Evolutionary conservation across 2,888 invertebrate genomes (phyloP).

Genomic region (Catocala sponsa): DNA sequence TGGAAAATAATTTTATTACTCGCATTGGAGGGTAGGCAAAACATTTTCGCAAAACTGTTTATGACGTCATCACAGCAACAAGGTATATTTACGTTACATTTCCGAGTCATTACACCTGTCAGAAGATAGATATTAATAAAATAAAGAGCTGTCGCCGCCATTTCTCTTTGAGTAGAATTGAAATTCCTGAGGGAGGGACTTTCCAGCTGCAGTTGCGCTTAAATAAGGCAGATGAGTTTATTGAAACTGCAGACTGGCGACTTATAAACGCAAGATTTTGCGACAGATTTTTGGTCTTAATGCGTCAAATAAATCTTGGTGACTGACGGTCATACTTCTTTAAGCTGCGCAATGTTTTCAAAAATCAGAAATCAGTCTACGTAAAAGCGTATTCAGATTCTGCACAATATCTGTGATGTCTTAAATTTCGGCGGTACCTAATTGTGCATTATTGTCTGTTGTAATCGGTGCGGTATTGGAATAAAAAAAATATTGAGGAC

Average conservation of each 20-base stretch:
- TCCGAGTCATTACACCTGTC: constrained; percentile 20
- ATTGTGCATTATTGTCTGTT: too few species aligned
- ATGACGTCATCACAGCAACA: constrained; percentile 4
- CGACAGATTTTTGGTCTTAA: neutral
- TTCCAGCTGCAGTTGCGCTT: constrained; percentile 56
- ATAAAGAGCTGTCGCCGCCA: constrained; percentile 4
- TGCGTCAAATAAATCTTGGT: neutral
- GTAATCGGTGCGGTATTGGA: too few species aligned
- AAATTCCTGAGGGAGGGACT: constrained; percentile 56
- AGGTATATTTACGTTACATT: constrained; percentile 2
- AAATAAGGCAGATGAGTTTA: constrained; percentile 54
- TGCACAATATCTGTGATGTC: too few species aligned
- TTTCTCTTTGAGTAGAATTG: constrained; percentile 26
- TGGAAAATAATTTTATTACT: constrained; percentile 2
- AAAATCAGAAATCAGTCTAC: too few species aligned
- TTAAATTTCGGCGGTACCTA: too few species aligned
- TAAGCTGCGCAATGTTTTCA: too few species aligned
- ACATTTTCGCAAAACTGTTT: neutral
- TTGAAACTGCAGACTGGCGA: constrained; percentile 40
- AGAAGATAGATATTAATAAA: constrained; percentile 41
- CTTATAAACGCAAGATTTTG: constrained; percentile 27
- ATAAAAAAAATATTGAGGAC: too few species aligned
- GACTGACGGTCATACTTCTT: too few species aligned
- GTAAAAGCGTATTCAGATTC: too few species aligned
- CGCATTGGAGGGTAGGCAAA: constrained; percentile 2